These are phyloP conservation scores for Battus philenor DNA, from an alignment of 1,140 invertebrate genomes.

Conservation along the genomic window DNA sequence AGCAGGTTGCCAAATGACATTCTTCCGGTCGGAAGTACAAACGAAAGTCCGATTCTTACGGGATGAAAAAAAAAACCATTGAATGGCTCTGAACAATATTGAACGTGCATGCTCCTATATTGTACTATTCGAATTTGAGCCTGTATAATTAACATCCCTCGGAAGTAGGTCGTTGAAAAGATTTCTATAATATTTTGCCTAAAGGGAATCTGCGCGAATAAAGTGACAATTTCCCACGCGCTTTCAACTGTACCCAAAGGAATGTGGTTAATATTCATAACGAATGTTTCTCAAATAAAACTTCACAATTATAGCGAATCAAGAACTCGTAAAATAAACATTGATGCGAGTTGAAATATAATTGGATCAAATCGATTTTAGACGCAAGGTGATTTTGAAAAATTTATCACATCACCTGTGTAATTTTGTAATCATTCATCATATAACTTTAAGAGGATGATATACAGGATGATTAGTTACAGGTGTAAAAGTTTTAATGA, in stretches of 20 bases:
- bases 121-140: slow-evolving; percentile 35
- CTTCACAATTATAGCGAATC: slow-evolving; percentile 27
- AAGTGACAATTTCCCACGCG: no score
- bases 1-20: slow-evolving; percentile 66
- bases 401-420: no score
- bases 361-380: slow-evolving; percentile 23
- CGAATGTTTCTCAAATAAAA: slow-evolving; percentile 28
- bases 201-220: no score
- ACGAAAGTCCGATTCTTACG: slow-evolving; percentile 52
- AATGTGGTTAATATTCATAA: no score
- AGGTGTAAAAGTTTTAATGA: no score
- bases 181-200: slow-evolving; percentile 32
- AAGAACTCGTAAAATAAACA: slow-evolving; percentile 31
- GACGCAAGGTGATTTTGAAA: slow-evolving; percentile 18
- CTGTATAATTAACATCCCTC: slow-evolving; percentile 55
- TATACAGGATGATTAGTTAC: no score
- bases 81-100: slow-evolving; percentile 48
- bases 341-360: slow-evolving; percentile 33
- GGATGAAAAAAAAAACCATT: slow-evolving; percentile 42
- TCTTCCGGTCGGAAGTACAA: slow-evolving; percentile 69
- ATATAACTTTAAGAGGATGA: no score
- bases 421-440: no score
- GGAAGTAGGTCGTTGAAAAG: slow-evolving; percentile 41
- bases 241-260: no score
- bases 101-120: slow-evolving; percentile 51